Evolutionary conservation across 2,888 invertebrate species (phyloP), one percentile per base, ranked within the genome.

Genomic region (Spilarctia lutea): DNA sequence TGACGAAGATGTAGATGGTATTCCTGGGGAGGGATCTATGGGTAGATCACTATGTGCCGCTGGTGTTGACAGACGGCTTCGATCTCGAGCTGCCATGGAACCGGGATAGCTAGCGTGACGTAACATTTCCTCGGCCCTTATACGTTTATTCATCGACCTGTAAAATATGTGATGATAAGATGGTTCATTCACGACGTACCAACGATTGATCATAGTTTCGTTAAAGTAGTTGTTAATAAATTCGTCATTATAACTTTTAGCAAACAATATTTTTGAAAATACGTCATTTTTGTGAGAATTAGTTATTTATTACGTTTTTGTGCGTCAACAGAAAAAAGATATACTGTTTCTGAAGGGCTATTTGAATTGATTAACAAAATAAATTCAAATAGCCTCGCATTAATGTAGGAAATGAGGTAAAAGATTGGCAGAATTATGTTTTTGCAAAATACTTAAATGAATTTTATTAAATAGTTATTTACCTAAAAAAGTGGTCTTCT

Each of bases 401-500:
- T 45, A 45, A 16, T 45, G 16, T 3, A 45, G 45, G 20, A 20
- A 3, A 4, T 20, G 20, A 48, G 0, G 48, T 20, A 20, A 48
- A 48, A 48, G 20, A 20, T 48, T 13, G 45, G 16, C 45, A 45
- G 45, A 45, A 45, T 11, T n/a, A n/a, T n/a, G n/a, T n/a, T n/a
- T n/a, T n/a, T n/a, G n/a, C n/a, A n/a, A n/a, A n/a, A n/a, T n/a
- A n/a, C n/a, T n/a, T n/a, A n/a, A n/a, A n/a, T n/a, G n/a, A n/a
- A n/a, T n/a, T n/a, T n/a, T n/a, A n/a, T n/a, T n/a, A 13, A 6
- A 11, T 13, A 68, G 48, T 60, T 8, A 65, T 18, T 39, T 85
- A 97, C 97, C 97, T 96, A 89, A 97, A 97, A 91, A 97, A 97
- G 81, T 97, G 97, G 83, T 97, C 97, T 87, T 97, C 97, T 80